Base-by-base conservation (phyloP, 92 coral and sea anemone species). In the Heteractis magnifica region DNA sequence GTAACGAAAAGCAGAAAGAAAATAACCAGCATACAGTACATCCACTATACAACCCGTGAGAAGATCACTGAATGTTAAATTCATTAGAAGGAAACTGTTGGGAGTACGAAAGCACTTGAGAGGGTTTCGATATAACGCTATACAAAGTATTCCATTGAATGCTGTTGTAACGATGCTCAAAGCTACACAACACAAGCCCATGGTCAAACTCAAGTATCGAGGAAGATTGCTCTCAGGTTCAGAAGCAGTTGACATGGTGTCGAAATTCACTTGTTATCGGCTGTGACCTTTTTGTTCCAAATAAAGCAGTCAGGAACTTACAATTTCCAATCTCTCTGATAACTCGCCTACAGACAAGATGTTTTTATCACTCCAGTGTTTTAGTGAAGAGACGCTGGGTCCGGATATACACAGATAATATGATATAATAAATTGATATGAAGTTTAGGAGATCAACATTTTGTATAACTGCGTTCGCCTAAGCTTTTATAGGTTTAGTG, bases 81-180 rank as follows among this genome's bases (percentile, higher is more conserved):
- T 89, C 20, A 81, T 65, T 51, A 89, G 75, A 52, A 89, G 80
- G 70, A 77, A 78, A 21, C 85, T 75, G 8, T 82, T 82, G 41
- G 89, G 72, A 6, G 81, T 81, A 6, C 92, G 86, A 41, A 89
- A 89, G 55, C 92, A 86, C 60, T 89, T 85, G 11, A 89, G 72
- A 23, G 92, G 92, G 74, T 85, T 79, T 70, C 81, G 79, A 56
- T 80, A 79, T 48, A 89, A 72, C 2, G 86, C 86, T 73, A 70
- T 15, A 48, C 79, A 85, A 14, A 85, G 53, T 4, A 85, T 52
- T 23, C 77, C 83, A 52, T 85, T 85, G 1, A 83, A 82, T 14
- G 20, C 7, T 8, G 19, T 10, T 34, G 77, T 73, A 0, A 34
- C 7, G 8, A 73, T 21, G n/a, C 77, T 51, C 52, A 73, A 34